phyloP scores from a whole-genome alignment of 2,888 invertebrate species.

The Auanema freiburgensis region DNA sequence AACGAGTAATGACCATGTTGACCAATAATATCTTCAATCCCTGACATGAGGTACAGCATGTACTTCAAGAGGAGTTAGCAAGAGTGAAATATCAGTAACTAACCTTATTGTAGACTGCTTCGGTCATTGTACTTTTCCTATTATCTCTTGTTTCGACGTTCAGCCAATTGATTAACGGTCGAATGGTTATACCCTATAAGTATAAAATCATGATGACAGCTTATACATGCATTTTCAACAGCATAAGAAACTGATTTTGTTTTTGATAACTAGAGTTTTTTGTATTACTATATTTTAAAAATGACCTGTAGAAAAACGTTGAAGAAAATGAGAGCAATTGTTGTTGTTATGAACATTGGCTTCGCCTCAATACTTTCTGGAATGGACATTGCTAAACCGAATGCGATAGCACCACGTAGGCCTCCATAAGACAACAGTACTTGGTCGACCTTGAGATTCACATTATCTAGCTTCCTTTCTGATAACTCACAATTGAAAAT shows the following conservation, averaged over 20 bases:
- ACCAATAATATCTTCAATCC: slow-evolving; percentile 91
- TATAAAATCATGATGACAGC: too few relatives aligned
- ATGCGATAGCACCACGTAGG: slow-evolving; percentile 92
- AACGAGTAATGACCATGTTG: slow-evolving; percentile 75
- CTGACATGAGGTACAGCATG: slow-evolving; percentile 96
- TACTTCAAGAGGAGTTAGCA: slow-evolving; percentile 72
- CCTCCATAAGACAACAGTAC: slow-evolving; percentile 96
- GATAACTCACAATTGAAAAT: slow-evolving; percentile 35
- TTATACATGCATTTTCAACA: too few relatives aligned
- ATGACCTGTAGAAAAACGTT: slow-evolving; percentile 90
- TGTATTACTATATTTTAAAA: background rate
- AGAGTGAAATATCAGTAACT: slow-evolving; percentile 53
- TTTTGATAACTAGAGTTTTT: too few relatives aligned
- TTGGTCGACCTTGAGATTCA: slow-evolving; percentile 62
- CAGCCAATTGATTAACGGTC: slow-evolving; percentile 88
- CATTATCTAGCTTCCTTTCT: background rate
- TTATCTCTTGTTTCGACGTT: slow-evolving; percentile 89
- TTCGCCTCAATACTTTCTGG: slow-evolving; percentile 81
- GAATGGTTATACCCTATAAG: slow-evolving; percentile 86
- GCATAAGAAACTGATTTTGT: slow-evolving; percentile 1
- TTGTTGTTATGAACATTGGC: slow-evolving; percentile 86
- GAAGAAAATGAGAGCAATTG: slow-evolving; percentile 94
- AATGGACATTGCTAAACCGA: slow-evolving; percentile 85
- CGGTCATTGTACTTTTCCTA: slow-evolving; percentile 90
- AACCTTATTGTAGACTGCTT: slow-evolving; percentile 91